Percentiles rank a stretch among this genome's conserved stretches.
Evolutionary conservation across 2,888 invertebrate species (phyloP).

Genomic region (Chrysina gloriosa): DNA sequence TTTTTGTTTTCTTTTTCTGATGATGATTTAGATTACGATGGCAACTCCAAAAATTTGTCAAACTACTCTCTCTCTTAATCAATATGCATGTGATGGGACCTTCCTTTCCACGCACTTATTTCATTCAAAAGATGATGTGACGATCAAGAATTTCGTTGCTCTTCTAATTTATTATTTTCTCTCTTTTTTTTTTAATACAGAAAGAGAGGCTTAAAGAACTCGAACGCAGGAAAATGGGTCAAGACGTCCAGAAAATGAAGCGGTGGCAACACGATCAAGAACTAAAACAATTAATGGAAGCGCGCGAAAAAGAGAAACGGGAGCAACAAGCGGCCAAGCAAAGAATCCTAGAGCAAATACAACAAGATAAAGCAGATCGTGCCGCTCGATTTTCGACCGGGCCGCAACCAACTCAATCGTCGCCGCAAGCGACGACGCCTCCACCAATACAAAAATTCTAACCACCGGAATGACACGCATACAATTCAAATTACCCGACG

Average conservation of each 20-base stretch:
- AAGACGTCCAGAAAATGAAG: slow-evolving; percentile 78
- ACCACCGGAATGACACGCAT: slow-evolving; percentile 73
- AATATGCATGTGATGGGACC: too few species aligned
- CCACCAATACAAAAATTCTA: slow-evolving; percentile 42
- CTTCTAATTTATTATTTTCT: too few species aligned
- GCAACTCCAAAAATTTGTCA: too few species aligned
- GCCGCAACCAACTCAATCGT: slow-evolving; percentile 52
- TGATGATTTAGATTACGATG: too few species aligned
- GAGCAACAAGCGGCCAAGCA: slow-evolving; percentile 82
- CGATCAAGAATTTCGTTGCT: too few species aligned
- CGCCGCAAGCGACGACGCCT: slow-evolving; percentile 47
- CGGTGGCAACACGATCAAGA: slow-evolving; percentile 82
- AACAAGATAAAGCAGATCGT: slow-evolving; percentile 82
- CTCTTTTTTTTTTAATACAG: slow-evolving; percentile 47
- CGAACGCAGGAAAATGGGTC: slow-evolving; percentile 79
- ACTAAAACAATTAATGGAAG: slow-evolving; percentile 77
- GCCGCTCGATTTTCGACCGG: slow-evolving; percentile 64
- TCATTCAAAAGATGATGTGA: too few species aligned
- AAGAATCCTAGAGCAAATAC: slow-evolving; percentile 84
- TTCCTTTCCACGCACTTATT: too few species aligned
- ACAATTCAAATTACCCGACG: slow-evolving; percentile 89
- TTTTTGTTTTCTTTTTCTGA: too few species aligned
- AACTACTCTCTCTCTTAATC: too few species aligned
- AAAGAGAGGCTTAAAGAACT: slow-evolving; percentile 69
- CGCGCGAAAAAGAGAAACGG: slow-evolving; percentile 79